Conservation (phyloP, 2,888 invertebrate species). For the Rhogogaster chlorosoma region DNA sequence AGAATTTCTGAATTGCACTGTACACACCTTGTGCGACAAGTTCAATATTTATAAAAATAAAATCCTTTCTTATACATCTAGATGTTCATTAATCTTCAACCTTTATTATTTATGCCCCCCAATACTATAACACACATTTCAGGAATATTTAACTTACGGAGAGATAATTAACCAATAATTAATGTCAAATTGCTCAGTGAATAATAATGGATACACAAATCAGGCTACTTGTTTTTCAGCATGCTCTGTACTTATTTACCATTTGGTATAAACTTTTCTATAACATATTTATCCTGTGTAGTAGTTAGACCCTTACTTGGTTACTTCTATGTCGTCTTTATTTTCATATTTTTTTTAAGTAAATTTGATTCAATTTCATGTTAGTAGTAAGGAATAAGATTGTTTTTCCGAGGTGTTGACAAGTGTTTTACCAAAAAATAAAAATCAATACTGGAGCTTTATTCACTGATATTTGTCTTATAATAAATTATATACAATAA, state of each 20-base stretch:
- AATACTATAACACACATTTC: background rate
- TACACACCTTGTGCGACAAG: background rate
- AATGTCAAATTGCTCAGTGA: background rate
- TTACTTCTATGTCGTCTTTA: background rate
- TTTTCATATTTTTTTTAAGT: background rate
- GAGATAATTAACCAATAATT: background rate
- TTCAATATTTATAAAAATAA: conserved; percentile 27
- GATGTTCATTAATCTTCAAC: background rate
- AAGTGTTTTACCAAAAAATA: background rate
- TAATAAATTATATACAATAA: conserved; percentile 51
- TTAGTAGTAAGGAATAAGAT: background rate
- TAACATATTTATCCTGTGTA: background rate
- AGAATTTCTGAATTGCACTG: background rate
- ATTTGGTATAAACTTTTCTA: background rate
- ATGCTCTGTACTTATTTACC: background rate
- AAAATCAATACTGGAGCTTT: conserved; percentile 47
- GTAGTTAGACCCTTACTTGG: background rate
- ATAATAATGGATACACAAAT: background rate
- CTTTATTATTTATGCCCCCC: background rate
- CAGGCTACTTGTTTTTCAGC: background rate
- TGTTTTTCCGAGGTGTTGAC: background rate
- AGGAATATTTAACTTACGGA: background rate
- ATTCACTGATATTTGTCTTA: conserved; percentile 46
- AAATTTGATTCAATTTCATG: background rate
- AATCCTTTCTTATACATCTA: background rate